A percentile compares a stretch with the other conserved stretches of the same genome.
Conservation (phyloP, 1,140 invertebrate species). For the Panagrolaimus sp. region DNA sequence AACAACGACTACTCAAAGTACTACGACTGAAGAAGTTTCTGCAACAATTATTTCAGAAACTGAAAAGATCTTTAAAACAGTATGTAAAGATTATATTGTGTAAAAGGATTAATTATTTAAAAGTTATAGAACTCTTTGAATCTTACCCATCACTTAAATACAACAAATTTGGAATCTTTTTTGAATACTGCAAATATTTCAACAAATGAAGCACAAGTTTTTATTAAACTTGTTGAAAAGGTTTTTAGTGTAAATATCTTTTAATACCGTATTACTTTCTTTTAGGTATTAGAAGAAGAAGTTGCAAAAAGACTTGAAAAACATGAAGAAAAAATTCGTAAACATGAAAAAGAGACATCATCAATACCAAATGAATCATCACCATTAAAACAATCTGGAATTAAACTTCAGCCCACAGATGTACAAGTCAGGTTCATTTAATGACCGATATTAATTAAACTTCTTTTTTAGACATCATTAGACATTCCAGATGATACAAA, state of each 20-base stretch:
- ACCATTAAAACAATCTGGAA: not conserved
- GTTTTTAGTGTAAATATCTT: not conserved
- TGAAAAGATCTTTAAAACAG: no score
- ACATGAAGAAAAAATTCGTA: not conserved
- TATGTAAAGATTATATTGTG: no score
- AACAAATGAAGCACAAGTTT: not conserved
- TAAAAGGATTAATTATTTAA: no score
- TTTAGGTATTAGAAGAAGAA: constrained; percentile 12
- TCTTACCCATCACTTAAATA: constrained; percentile 2
- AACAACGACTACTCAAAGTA: no score
- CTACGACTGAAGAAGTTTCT: no score
- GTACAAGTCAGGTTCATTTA: not conserved
- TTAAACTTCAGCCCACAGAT: constrained; percentile 8
- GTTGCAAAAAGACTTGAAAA: constrained; percentile 7
- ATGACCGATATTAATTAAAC: not conserved
- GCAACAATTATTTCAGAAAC: no score
- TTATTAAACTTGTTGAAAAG: constrained; percentile 3
- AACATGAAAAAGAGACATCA: constrained; percentile 1
- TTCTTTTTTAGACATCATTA: not conserved
- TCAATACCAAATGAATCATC: not conserved
- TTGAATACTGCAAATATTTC: constrained; percentile 1
- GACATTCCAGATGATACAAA: not conserved
- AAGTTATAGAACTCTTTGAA: not conserved
- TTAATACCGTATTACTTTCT: not conserved
- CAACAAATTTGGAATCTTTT: constrained; percentile 4